These are phyloP conservation scores for Echinops telfairi DNA, from an alignment of 2,113 vertebrate species.

Conservation along the genomic window DNA sequence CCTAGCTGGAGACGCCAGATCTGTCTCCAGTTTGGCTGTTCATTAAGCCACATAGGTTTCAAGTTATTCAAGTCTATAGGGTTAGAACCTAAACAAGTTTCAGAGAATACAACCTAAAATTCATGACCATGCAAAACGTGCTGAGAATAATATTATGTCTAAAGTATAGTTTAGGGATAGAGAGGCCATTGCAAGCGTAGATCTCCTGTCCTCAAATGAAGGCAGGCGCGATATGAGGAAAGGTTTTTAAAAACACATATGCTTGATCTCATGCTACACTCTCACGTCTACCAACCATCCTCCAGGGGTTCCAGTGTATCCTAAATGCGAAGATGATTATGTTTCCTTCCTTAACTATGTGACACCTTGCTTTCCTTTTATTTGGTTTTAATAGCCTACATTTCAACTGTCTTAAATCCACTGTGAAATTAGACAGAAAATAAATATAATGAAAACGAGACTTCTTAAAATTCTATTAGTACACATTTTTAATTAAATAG, in stretches of 20 bases:
- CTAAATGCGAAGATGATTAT: background rate
- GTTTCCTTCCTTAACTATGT: background rate
- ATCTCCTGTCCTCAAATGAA: background rate
- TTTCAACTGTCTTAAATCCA: constrained; percentile 27
- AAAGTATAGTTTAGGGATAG: constrained; percentile 17
- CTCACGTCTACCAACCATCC: background rate
- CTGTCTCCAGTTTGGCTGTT: background rate
- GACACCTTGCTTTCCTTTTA: background rate
- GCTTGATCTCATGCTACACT: background rate
- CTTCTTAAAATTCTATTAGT: background rate
- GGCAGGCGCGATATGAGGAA: background rate
- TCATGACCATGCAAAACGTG: background rate
- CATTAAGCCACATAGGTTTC: background rate
- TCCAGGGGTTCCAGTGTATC: background rate
- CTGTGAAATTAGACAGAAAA: constrained; percentile 3
- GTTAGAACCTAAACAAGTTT: constrained; percentile 54
- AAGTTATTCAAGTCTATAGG: background rate
- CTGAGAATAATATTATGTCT: constrained; percentile 27
- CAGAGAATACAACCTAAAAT: constrained; percentile 14
- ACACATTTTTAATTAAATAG: constrained; percentile 15
- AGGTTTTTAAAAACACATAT: background rate
- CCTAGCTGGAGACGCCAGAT: constrained; percentile 6
- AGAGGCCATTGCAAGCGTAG: background rate
- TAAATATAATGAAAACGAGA: constrained; percentile 22
- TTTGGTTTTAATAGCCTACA: background rate